Percentiles rank a stretch among this genome's conserved stretches.
These are phyloP conservation scores for Agrochola litura DNA, from an alignment of 2,888 invertebrate species.

Conservation along the genomic window DNA sequence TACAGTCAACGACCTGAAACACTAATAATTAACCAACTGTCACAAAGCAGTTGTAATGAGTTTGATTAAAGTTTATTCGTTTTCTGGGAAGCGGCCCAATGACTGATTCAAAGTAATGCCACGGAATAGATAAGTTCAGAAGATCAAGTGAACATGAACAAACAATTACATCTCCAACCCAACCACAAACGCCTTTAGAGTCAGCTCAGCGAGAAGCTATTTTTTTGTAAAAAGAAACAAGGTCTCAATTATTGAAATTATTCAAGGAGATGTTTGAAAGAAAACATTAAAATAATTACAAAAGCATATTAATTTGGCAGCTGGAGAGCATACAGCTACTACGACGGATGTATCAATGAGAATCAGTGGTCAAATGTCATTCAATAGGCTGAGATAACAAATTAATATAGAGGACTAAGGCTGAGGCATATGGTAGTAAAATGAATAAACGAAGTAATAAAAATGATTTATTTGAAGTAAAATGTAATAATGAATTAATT, in stretches of 20 bases:
- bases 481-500: no score
- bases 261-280: not conserved
- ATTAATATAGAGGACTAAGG: not conserved
- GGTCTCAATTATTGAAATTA: not conserved
- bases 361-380: not conserved
- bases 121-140: slow-evolving; percentile 5
- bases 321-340: no score
- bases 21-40: slow-evolving; percentile 31
- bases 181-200: not conserved
- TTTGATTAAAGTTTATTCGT: slow-evolving; percentile 65
- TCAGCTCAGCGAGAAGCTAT: no score
- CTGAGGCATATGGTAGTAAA: not conserved
- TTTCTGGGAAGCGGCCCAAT: slow-evolving; percentile 59
- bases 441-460: no score
- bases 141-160: not conserved
- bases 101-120: slow-evolving; percentile 41
- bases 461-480: no score
- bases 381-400: not conserved
- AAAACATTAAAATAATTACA: not conserved
- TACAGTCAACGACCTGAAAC: slow-evolving; percentile 51
- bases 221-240: no score
- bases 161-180: not conserved
- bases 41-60: slow-evolving; percentile 61
- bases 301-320: not conserved
- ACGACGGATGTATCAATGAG: not conserved